Conservation (phyloP, 1,140 invertebrate genomes). For the Paraescarpia echinospica region DNA sequence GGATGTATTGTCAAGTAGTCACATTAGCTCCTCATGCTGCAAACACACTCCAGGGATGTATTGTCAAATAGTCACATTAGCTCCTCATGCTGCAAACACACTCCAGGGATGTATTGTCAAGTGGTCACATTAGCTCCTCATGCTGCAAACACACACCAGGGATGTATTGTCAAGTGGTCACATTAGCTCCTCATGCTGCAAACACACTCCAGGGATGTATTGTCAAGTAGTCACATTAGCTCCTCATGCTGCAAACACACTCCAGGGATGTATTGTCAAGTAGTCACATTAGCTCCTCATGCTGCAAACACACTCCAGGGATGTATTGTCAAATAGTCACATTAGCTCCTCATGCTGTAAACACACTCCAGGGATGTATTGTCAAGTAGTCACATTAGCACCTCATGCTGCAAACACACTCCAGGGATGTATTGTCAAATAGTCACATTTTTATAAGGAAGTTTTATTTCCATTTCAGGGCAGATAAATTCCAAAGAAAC, state of each 20-base stretch:
- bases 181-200: constrained; percentile 84
- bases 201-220: constrained; percentile 14
- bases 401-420: constrained; percentile 71
- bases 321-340: not conserved
- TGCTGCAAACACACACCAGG: constrained; percentile 61
- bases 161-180: not conserved
- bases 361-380: not conserved
- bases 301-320: constrained; percentile 54
- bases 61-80: constrained; percentile 63
- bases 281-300: constrained; percentile 81
- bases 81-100: constrained; percentile 75
- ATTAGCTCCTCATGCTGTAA: constrained; percentile 84
- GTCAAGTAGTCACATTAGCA: constrained; percentile 67
- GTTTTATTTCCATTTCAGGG: too few relatives aligned
- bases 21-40: constrained; percentile 85
- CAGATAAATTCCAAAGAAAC: too few relatives aligned
- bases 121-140: constrained; percentile 77
- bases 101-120: not conserved
- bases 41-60: constrained; percentile 26
- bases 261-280: not conserved
- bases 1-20: not conserved
- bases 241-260: constrained; percentile 74
- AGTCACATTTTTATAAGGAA: too few relatives aligned
- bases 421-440: not conserved
- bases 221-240: constrained; percentile 64